Conservation (phyloP, 2,888 invertebrate species). For the Anticlea derivata region DNA sequence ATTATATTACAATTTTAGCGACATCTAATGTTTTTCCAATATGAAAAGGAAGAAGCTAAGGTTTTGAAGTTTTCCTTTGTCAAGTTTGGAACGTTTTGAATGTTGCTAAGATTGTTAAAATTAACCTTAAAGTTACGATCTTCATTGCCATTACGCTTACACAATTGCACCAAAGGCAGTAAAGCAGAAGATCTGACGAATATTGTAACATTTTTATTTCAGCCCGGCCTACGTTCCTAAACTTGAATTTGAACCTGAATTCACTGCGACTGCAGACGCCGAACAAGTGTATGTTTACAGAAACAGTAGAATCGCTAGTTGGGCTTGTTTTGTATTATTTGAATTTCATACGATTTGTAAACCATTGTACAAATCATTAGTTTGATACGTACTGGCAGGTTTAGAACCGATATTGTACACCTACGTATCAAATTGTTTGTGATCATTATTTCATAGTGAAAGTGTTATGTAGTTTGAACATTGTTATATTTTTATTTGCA, state of each 20-base stretch:
- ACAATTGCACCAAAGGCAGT: too few species aligned
- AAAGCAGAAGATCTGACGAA: constrained; percentile 51
- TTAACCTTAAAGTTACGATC: too few species aligned
- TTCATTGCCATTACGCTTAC: too few species aligned
- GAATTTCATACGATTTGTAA: constrained; percentile 34
- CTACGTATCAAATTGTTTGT: constrained; percentile 22
- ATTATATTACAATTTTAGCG: too few species aligned
- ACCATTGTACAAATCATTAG: constrained; percentile 46
- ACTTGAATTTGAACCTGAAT: constrained; percentile 97
- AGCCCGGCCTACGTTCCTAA: constrained; percentile 99
- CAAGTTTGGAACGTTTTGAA: too few species aligned
- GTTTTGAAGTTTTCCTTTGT: too few species aligned
- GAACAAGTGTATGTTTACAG: constrained; percentile 92
- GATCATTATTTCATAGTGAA: constrained; percentile 20
- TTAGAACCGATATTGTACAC: not conserved
- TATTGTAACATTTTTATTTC: constrained; percentile 84
- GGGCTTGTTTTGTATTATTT: constrained; percentile 66
- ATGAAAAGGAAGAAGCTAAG: too few species aligned
- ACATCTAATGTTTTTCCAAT: too few species aligned
- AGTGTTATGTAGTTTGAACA: constrained; percentile 23
- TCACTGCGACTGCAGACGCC: constrained; percentile 94
- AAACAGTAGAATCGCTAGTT: constrained; percentile 73
- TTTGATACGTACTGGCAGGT: constrained; percentile 30
- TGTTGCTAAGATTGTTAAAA: too few species aligned
- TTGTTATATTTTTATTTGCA: constrained; percentile 36